Conservation (phyloP, 2,797 vertebrate species). For the Clarias fuscus region DNA sequence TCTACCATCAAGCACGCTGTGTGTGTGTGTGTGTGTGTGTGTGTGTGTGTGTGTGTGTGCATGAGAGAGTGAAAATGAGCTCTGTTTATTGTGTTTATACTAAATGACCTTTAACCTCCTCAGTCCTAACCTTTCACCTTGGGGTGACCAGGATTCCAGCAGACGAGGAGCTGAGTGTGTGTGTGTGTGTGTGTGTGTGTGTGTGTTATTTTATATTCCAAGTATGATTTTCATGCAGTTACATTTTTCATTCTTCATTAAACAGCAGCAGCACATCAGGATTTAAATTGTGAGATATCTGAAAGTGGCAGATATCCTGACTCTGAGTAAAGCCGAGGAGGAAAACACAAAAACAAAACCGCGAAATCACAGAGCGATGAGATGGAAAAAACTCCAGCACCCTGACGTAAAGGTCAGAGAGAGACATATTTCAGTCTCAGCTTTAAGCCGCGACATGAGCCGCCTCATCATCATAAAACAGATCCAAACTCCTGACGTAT, state of each 20-base stretch:
- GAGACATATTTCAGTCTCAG: background rate
- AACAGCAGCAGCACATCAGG: background rate
- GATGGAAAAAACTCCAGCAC: conserved; percentile 23
- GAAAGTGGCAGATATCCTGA: conserved; percentile 30
- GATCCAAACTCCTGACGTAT: background rate
- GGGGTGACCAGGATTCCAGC: background rate
- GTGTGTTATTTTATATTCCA: background rate
- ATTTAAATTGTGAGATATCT: background rate
- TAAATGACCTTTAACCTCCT: background rate
- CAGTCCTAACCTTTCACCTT: background rate
- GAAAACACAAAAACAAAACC: conserved; percentile 43
- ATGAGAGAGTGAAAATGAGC: background rate
- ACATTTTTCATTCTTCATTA: background rate
- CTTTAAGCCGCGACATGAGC: background rate
- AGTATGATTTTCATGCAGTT: background rate
- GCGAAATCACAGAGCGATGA: conserved; percentile 25
- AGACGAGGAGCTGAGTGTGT: background rate
- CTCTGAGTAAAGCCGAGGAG: conserved; percentile 24
- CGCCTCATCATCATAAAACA: background rate
- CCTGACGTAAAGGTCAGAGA: conserved; percentile 12
- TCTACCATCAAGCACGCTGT: background rate
- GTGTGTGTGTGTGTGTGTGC: background rate
- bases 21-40: conserved; percentile 2
- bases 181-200: conserved; percentile 14
- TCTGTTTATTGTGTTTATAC: conserved; percentile 3